Conservation (phyloP, 2,888 invertebrate genomes). For the Tolmerus cingulatus region DNA sequence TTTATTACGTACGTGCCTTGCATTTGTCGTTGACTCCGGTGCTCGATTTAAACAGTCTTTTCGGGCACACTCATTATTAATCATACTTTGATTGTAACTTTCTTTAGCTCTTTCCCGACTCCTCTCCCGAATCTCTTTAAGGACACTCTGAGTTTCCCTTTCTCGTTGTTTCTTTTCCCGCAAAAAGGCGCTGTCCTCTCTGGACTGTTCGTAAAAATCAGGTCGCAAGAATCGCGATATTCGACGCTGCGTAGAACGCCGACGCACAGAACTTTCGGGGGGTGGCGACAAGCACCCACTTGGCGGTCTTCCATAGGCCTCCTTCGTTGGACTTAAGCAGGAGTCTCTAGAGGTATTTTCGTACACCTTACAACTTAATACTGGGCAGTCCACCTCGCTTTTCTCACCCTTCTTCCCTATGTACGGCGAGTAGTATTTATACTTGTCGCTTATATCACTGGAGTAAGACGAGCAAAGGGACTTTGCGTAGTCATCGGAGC, state of each 20-base stretch:
- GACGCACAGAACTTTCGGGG: constrained; percentile 55
- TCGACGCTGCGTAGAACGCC: constrained; percentile 67
- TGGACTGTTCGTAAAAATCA: constrained; percentile 75
- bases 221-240: constrained; percentile 79
- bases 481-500: constrained; percentile 55
- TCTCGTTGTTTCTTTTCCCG: constrained; percentile 70
- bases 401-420: constrained; percentile 54
- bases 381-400: constrained; percentile 49
- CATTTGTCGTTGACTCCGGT: constrained; percentile 40
- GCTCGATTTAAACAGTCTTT: background rate
- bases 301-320: constrained; percentile 56
- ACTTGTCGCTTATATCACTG: constrained; percentile 61
- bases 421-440: constrained; percentile 62
- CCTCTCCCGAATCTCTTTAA: constrained; percentile 74
- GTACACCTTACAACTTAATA: constrained; percentile 55
- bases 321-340: constrained; percentile 48
- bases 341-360: constrained; percentile 52
- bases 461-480: constrained; percentile 56
- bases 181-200: constrained; percentile 72
- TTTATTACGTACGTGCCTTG: constrained; percentile 58
- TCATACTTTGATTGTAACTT: constrained; percentile 57
- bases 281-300: constrained; percentile 58
- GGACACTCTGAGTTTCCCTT: constrained; percentile 72
- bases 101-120: constrained; percentile 63
- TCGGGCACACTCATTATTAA: constrained; percentile 47